Percentiles rank a stretch among this genome's conserved stretches.
Evolutionary conservation across 2,888 invertebrate genomes (phyloP).

Genomic region (Venustoraphidia nigricollis): DNA sequence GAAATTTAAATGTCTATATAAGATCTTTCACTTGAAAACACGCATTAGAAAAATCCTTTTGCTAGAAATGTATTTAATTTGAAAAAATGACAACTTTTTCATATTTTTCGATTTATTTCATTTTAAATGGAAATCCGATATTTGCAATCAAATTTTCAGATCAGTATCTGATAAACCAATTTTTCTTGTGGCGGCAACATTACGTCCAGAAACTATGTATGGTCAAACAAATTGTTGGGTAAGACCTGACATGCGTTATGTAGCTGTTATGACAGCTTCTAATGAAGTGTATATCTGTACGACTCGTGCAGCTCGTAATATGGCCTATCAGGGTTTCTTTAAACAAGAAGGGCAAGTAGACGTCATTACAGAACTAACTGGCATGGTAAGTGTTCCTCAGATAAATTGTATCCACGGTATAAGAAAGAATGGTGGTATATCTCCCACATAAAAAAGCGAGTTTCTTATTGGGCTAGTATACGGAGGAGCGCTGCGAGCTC

Average conservation of each 20-base stretch:
- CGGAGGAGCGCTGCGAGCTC: too few relatives aligned
- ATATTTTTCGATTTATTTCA: too few relatives aligned
- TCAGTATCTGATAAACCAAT: conserved; percentile 38
- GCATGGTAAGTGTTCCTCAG: conserved; percentile 34
- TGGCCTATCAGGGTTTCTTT: conserved; percentile 90
- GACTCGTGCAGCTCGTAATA: conserved; percentile 77
- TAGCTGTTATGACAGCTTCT: conserved; percentile 61
- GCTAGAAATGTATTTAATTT: too few relatives aligned
- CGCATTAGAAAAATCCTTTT: too few relatives aligned
- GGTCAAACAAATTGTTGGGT: conserved; percentile 99
- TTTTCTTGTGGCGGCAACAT: conserved; percentile 89
- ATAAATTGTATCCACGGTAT: background rate
- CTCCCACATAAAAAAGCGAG: too few relatives aligned
- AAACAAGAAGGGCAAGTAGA: conserved; percentile 61
- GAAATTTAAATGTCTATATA: too few relatives aligned
- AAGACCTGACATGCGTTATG: conserved; percentile 85
- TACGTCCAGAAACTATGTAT: conserved; percentile 99
- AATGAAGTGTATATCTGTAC: conserved; percentile 80
- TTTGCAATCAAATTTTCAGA: conserved; percentile 24
- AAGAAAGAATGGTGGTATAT: too few relatives aligned
- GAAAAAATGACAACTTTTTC: too few relatives aligned
- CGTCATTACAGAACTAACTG: conserved; percentile 50
- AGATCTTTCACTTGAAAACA: too few relatives aligned
- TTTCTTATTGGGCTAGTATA: too few relatives aligned
- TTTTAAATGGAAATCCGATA: background rate